phyloP scores from a whole-genome alignment of 2,797 vertebrate species.

The Meda fulgida region DNA sequence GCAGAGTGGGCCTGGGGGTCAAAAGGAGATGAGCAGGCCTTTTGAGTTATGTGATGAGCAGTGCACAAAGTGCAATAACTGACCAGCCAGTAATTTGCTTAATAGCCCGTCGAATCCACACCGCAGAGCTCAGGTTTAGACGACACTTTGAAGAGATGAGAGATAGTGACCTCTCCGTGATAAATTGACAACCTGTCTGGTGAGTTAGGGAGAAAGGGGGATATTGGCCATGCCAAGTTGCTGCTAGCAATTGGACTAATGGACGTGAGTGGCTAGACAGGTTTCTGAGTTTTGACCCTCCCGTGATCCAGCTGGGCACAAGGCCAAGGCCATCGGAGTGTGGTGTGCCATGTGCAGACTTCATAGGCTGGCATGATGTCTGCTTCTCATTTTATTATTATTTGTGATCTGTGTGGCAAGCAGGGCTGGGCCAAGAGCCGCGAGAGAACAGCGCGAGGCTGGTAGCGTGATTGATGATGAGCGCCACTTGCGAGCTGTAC shows the following conservation, averaged over 20 bases:
- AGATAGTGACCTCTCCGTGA: constrained; percentile 56
- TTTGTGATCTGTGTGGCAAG: neutral
- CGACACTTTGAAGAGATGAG: constrained; percentile 59
- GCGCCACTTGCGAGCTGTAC: too few relatives aligned
- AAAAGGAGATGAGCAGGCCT: constrained; percentile 40
- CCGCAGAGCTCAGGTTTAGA: constrained; percentile 40
- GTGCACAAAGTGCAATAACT: constrained; percentile 47
- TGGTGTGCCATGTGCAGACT: constrained; percentile 5
- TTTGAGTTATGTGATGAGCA: constrained; percentile 58
- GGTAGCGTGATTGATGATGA: too few relatives aligned
- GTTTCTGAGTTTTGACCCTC: constrained; percentile 30
- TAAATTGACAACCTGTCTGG: constrained; percentile 57
- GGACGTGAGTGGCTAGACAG: neutral
- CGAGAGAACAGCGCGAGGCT: too few relatives aligned
- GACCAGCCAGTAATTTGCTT: constrained; percentile 60
- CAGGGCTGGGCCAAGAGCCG: too few relatives aligned
- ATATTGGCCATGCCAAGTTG: constrained; percentile 34
- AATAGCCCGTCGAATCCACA: constrained; percentile 53
- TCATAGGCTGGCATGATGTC: constrained; percentile 10
- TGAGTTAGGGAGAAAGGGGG: constrained; percentile 18
- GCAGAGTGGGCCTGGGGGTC: constrained; percentile 53
- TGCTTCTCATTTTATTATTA: constrained; percentile 26
- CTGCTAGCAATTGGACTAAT: constrained; percentile 58
- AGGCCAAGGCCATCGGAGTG: constrained; percentile 17
- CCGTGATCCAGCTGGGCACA: neutral